A percentile compares a stretch with the other conserved stretches of the same genome.
Evolutionary conservation across 2,113 vertebrate genomes (phyloP).

Genomic region (Macaca nemestrina): DNA sequence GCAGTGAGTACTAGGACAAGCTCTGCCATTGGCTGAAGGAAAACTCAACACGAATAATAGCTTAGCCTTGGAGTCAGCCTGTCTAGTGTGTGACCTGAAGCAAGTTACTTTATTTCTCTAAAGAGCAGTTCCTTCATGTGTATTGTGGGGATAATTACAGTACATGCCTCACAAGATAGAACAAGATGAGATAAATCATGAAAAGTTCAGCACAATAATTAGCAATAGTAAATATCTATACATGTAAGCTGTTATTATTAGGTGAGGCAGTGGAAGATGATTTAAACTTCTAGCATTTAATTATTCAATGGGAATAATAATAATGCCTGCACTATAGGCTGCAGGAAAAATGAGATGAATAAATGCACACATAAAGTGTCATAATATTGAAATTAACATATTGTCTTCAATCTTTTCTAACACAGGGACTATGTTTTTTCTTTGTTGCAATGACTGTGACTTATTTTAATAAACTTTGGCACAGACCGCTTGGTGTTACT

Average conservation of each 20-base stretch:
- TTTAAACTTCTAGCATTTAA: background rate
- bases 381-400: background rate
- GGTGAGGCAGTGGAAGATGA: background rate
- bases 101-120: background rate
- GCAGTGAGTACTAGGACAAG: background rate
- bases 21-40: background rate
- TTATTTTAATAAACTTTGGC: background rate
- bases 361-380: background rate
- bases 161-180: background rate
- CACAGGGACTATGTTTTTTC: background rate
- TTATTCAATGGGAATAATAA: background rate
- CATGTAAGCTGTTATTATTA: background rate
- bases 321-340: background rate
- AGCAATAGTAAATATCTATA: background rate
- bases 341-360: background rate
- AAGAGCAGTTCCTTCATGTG: background rate
- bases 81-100: background rate
- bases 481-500: background rate
- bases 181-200: background rate
- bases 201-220: background rate
- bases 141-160: background rate
- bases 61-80: background rate
- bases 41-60: background rate
- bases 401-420: background rate
- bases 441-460: background rate